These are phyloP conservation scores for Salticus scenicus DNA, from an alignment of 2,888 invertebrate genomes.

Conservation along the genomic window DNA sequence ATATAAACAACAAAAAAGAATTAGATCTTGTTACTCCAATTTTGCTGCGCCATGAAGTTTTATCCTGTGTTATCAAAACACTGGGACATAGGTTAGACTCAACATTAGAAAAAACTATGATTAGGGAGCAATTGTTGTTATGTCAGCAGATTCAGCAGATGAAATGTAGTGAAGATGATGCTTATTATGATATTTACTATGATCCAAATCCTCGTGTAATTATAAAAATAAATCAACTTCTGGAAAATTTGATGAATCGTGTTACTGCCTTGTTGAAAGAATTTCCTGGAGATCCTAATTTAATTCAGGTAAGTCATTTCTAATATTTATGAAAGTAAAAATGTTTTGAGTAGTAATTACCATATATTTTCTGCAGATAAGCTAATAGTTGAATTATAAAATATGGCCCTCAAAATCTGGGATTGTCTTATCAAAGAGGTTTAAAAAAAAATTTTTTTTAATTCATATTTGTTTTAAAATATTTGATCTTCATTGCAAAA, in stretches of 20 bases:
- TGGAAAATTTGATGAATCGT: conserved; percentile 81
- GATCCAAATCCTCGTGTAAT: conserved; percentile 88
- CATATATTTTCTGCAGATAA: too few relatives aligned
- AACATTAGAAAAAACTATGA: conserved; percentile 13
- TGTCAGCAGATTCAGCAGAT: conserved; percentile 30
- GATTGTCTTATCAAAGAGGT: too few relatives aligned
- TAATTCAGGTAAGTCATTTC: conserved; percentile 81
- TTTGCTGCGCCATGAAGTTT: conserved; percentile 57
- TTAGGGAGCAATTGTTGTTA: conserved; percentile 26
- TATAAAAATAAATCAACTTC: conserved; percentile 82
- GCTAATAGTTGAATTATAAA: too few relatives aligned
- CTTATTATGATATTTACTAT: conserved; percentile 84
- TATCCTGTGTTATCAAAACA: conserved; percentile 17
- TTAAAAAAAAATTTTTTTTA: too few relatives aligned
- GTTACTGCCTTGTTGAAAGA: conserved; percentile 81
- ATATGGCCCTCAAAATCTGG: too few relatives aligned
- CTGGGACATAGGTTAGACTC: conserved; percentile 26
- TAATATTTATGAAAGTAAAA: neutral
- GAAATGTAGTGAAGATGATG: neutral
- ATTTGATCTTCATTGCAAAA: too few relatives aligned
- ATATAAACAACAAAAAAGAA: neutral
- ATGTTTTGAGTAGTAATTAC: too few relatives aligned
- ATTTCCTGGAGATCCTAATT: conserved; percentile 93
- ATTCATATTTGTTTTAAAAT: too few relatives aligned
- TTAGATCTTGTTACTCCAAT: conserved; percentile 41